A percentile compares a stretch with the other conserved stretches of the same genome.
These are phyloP conservation scores for Tipula unca DNA, from an alignment of 2,888 invertebrate species.

Conservation along the genomic window DNA sequence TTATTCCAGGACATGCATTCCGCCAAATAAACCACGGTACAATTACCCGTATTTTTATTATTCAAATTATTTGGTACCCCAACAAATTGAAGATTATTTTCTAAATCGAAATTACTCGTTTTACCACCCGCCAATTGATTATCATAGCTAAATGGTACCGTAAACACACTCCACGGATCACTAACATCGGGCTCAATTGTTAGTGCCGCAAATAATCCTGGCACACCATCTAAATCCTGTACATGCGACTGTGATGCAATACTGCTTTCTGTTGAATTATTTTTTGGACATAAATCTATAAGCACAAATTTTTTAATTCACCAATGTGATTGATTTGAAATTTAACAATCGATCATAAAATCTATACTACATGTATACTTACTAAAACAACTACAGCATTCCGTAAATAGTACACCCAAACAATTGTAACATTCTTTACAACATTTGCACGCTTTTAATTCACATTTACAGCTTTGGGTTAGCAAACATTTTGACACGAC, in stretches of 20 bases:
- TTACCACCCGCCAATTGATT: slow-evolving; percentile 55
- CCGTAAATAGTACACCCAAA: slow-evolving; percentile 77
- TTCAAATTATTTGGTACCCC: slow-evolving; percentile 50
- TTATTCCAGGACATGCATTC: slow-evolving; percentile 84
- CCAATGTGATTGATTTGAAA: slow-evolving; percentile 9
- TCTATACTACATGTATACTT: slow-evolving; percentile 41
- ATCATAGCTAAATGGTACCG: slow-evolving; percentile 68
- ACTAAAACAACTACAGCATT: slow-evolving; percentile 98
- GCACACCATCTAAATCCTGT: slow-evolving; percentile 74
- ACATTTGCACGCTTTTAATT: slow-evolving; percentile 82
- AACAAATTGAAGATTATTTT: slow-evolving; percentile 51
- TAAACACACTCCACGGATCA: slow-evolving; percentile 71
- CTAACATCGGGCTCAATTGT: slow-evolving; percentile 72
- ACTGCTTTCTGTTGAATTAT: slow-evolving; percentile 65
- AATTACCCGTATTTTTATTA: slow-evolving; percentile 59
- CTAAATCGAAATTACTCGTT: slow-evolving; percentile 44
- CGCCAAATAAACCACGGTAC: slow-evolving; percentile 85
- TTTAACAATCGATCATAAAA: not conserved
- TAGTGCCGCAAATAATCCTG: slow-evolving; percentile 73
- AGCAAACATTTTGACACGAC: slow-evolving; percentile 95
- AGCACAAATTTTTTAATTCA: no score
- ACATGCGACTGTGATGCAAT: slow-evolving; percentile 75
- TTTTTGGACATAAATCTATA: slow-evolving; percentile 82
- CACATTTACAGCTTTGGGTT: slow-evolving; percentile 93
- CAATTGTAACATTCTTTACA: slow-evolving; percentile 91